Evolutionary conservation across 2,797 vertebrate species (phyloP), one percentile per base, ranked within the genome.

Genomic region (Yasuhikotakia modesta): DNA sequence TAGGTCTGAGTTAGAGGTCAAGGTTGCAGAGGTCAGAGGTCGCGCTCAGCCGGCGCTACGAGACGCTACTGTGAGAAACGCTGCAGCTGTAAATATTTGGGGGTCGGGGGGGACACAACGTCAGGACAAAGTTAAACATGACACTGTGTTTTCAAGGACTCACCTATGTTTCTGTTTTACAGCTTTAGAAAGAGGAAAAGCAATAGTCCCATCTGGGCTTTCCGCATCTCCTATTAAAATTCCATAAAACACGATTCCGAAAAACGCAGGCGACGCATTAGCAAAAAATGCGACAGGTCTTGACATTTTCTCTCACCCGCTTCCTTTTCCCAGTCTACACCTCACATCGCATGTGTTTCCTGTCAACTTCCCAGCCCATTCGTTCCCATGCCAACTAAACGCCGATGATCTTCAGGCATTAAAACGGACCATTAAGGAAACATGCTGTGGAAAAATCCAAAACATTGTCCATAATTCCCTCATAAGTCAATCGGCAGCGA

Each of bases 331-430:
- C 81, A 73, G 74, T 55, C 63, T 53, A 76, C 61, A 32, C 70
- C 53, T 58, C 17, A n/a, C 48, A 65, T 79, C 68, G 68, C 79
- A 85, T 85, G 81, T 85, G 79, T 80, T 85, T 85, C 76, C 81
- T 73, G 70, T 82, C 83, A 76, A 58, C 71, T 19, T 11, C 4
- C 46, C 4, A 0, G 21, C 68, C 50, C 21, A 16, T 71, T 52
- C n/a, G 7, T 55, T 71, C 48, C 76, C 68, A 65, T 70, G 32
- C 68, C 11, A 73, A 24, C 61, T 46, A 63, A n/a, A 17, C 24
- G 53, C 17, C 13, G 72, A 69, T 39, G 67, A 58, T 64, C 77
- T 78, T 64, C 5, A 12, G 60, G 12, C 22, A 78, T 74, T 80
- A 71, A 61, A 78, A 48, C 21, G 5, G 16, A 58, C 73, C 39